phyloP scores from a whole-genome alignment of 2,888 invertebrate species.

The Peribatodes rhomboidaria region DNA sequence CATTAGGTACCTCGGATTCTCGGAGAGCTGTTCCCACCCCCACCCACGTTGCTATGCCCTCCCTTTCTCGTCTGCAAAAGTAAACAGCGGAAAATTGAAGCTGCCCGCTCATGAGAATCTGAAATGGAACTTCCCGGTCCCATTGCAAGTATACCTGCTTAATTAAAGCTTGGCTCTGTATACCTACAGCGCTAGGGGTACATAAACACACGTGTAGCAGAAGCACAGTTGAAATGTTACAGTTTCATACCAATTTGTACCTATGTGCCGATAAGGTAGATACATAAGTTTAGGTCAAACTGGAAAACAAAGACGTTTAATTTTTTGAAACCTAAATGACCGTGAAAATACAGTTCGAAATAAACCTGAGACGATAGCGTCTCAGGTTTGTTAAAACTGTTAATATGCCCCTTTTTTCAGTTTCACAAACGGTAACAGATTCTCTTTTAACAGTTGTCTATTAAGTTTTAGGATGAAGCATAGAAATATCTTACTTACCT shows the following conservation, averaged over 20 bases:
- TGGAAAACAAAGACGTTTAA: too few relatives aligned
- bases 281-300: too few relatives aligned
- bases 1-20: constrained; percentile 39
- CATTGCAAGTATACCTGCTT: constrained; percentile 39
- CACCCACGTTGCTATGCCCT: constrained; percentile 20
- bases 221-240: background rate
- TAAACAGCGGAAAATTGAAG: constrained; percentile 54
- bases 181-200: constrained; percentile 4
- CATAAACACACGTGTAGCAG: background rate
- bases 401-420: too few relatives aligned
- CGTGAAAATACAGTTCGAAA: too few relatives aligned
- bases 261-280: too few relatives aligned
- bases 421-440: background rate
- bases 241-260: too few relatives aligned
- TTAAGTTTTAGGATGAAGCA: background rate
- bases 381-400: too few relatives aligned
- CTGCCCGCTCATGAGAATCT: constrained; percentile 44
- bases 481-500: background rate
- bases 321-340: too few relatives aligned
- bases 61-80: constrained; percentile 37
- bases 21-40: constrained; percentile 33
- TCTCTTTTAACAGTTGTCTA: background rate
- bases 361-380: too few relatives aligned
- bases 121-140: constrained; percentile 46
- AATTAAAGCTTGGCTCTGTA: constrained; percentile 34